phyloP scores from a whole-genome alignment of 2,888 invertebrate species.

The Rhopalosiphum nymphaeae region DNA sequence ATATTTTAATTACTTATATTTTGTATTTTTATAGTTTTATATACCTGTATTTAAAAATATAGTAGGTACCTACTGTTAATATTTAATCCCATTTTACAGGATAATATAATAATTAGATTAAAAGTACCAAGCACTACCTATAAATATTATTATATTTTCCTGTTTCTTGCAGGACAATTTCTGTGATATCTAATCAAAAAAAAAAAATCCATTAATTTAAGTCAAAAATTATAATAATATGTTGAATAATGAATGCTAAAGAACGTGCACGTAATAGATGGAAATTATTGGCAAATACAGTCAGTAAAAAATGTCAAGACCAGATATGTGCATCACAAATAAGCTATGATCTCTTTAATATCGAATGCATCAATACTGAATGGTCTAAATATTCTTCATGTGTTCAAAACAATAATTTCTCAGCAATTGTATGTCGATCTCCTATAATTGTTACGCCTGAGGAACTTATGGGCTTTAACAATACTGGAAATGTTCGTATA shows the following conservation, averaged over 20 bases:
- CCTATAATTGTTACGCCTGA: constrained; percentile 76
- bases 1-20: background rate
- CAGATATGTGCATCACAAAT: constrained; percentile 48
- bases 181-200: constrained; percentile 63
- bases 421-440: constrained; percentile 55
- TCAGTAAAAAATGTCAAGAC: constrained; percentile 69
- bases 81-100: background rate
- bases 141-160: constrained; percentile 59
- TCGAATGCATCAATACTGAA: constrained; percentile 51
- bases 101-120: constrained; percentile 38
- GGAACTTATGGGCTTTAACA: constrained; percentile 85
- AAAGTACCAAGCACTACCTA: background rate
- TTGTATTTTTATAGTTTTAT: background rate
- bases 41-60: background rate
- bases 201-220: constrained; percentile 56
- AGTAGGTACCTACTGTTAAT: background rate
- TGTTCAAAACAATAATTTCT: constrained; percentile 51
- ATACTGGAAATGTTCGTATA: constrained; percentile 84
- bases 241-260: constrained; percentile 62
- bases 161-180: constrained; percentile 63
- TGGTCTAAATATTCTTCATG: constrained; percentile 61
- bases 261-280: constrained; percentile 78
- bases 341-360: constrained; percentile 61
- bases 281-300: constrained; percentile 79
- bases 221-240: constrained; percentile 52